These are phyloP conservation scores for Tetrax tetrax DNA, from an alignment of 2,113 vertebrate species.

Conservation along the genomic window DNA sequence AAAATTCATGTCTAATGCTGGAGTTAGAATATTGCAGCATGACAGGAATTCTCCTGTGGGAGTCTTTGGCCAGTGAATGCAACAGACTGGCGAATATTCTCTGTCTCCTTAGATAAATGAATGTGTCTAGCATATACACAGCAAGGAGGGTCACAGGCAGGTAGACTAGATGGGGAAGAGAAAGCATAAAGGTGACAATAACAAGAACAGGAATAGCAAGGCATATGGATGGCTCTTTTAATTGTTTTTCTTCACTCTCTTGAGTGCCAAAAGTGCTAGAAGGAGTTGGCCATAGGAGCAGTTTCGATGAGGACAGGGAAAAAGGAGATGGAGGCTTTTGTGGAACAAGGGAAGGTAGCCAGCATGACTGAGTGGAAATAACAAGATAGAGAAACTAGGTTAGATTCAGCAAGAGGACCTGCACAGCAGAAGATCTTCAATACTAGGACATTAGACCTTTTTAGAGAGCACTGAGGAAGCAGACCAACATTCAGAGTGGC, in stretches of 20 bases:
- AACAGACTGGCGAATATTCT: not conserved
- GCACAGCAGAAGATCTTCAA: not conserved
- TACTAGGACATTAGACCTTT: not conserved
- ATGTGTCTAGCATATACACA: not conserved
- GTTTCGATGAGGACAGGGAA: not conserved
- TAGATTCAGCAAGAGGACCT: not conserved
- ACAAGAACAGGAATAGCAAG: not conserved
- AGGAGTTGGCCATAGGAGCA: not conserved
- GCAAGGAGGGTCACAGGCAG: not conserved
- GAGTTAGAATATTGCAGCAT: not conserved
- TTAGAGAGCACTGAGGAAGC: not conserved
- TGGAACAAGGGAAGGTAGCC: not conserved
- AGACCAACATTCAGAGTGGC: not conserved
- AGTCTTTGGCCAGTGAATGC: not conserved
- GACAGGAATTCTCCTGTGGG: not conserved
- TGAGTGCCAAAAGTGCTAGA: not conserved
- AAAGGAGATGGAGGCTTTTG: not conserved
- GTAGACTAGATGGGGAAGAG: not conserved
- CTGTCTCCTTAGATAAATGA: not conserved
- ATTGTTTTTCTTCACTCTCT: not conserved
- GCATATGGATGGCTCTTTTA: not conserved
- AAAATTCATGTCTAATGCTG: not conserved
- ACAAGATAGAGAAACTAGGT: not conserved
- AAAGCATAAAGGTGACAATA: not conserved
- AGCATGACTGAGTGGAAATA: not conserved